Base-by-base conservation (phyloP, 64 coral and sea anemone genomes). In the Actinia equina region DNA sequence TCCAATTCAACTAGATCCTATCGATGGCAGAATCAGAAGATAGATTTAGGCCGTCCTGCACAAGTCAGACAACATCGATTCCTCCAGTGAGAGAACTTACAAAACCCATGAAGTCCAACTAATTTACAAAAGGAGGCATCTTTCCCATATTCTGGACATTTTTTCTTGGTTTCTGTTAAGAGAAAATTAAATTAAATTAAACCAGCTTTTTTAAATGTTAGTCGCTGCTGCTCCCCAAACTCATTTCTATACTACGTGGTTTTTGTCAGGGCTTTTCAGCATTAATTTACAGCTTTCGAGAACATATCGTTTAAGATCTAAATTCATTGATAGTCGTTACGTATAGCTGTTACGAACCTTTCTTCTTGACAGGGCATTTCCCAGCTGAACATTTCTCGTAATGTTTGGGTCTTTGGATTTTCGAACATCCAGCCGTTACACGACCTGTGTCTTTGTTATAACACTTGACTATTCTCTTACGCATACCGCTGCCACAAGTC, bases 111-210 rank as follows among this genome's bases (percentile, higher is more conserved):
- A 13, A 96, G 30, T 19, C 92, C 91, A 57, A 96, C 94, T 84
- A 96, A 77, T 84, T 96, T 96, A 85, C 94, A 96, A 83, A 96
- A 96, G 17, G 92, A 93, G 18, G 88, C 81, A 44, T 96, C 94
- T 52, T 93, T 90, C 60, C 85, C 71, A 52, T 88, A 89, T 82
- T 96, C 94, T 41, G 77, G 27, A 84, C 94, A 96, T 67, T 87
- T 88, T 55, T 86, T 83, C 13, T 69, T 87, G 67, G 85, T 77
- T 85, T 70, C 69, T 74, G 26, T 74, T 25, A 74, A 41, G 41
- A 30, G 3, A 37, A 74, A 74, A 13, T 4, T 13, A 11, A 6
- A 77, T 12, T 42, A 5, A 17, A 0, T 9, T 37, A 37, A 37
- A 37, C 30, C 30, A 37, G 30, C 30, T 37, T 37, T 37, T 37